These are phyloP conservation scores for Drosophila pruinosa DNA, from an alignment of 1,140 invertebrate species.

Conservation along the genomic window DNA sequence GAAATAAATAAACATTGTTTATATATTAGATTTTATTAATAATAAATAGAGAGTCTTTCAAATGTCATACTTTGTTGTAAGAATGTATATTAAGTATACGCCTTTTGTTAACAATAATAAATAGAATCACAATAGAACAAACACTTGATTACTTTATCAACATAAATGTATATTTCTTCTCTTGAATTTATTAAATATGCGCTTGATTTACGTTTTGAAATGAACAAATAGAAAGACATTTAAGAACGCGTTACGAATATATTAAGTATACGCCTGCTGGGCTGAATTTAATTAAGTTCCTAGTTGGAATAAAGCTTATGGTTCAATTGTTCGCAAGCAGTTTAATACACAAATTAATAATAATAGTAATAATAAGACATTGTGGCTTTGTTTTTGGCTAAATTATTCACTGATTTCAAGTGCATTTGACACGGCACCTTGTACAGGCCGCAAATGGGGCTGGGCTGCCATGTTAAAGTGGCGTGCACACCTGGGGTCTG, in stretches of 20 bases:
- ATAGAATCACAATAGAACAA: too few relatives aligned
- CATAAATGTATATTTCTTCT: too few relatives aligned
- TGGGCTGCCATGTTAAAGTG: background rate
- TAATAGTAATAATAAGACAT: background rate
- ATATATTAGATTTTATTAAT: too few relatives aligned
- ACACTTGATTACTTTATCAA: too few relatives aligned
- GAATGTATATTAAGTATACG: background rate
- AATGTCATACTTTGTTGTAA: too few relatives aligned
- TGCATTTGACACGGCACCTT: slow-evolving; percentile 1
- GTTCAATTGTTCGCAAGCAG: background rate
- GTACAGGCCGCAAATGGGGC: slow-evolving; percentile 6
- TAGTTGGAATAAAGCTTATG: background rate
- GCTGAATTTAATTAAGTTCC: background rate
- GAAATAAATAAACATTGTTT: too few relatives aligned
- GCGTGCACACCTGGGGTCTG: slow-evolving; percentile 1
- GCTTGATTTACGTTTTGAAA: too few relatives aligned
- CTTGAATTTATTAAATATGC: too few relatives aligned
- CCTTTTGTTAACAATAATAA: too few relatives aligned
- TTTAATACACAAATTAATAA: background rate
- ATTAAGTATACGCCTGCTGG: background rate
- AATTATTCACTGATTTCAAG: slow-evolving; percentile 15
- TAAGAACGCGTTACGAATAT: background rate
- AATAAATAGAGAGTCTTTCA: too few relatives aligned
- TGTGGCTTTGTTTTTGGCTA: background rate
- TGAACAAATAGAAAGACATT: too few relatives aligned